Evolutionary conservation across 2,888 invertebrate genomes (phyloP).

Genomic region (Bugulina stolonifera): DNA sequence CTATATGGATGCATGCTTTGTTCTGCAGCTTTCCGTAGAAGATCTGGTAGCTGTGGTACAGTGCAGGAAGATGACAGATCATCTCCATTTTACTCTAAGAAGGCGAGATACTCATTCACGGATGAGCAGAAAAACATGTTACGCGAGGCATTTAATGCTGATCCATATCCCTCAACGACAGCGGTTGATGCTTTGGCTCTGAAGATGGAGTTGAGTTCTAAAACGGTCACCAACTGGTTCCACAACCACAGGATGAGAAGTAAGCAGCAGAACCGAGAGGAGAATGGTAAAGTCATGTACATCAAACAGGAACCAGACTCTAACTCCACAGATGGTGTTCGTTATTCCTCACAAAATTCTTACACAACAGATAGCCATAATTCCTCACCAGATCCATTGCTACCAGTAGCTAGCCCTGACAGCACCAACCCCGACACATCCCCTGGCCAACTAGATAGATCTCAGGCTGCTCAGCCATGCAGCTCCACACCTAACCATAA

Average conservation of each 20-base stretch:
- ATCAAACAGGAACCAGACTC: slow-evolving; percentile 22
- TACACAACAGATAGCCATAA: slow-evolving; percentile 25
- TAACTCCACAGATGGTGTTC: not conserved
- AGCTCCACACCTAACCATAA: not conserved
- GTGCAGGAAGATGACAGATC: slow-evolving; percentile 22
- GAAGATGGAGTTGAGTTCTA: slow-evolving; percentile 80
- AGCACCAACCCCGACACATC: slow-evolving; percentile 14
- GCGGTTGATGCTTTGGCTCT: slow-evolving; percentile 91
- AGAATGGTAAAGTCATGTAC: not conserved
- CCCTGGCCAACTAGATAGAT: slow-evolving; percentile 1
- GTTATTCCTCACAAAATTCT: slow-evolving; percentile 19
- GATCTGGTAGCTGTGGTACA: slow-evolving; percentile 20
- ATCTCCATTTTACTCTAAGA: slow-evolving; percentile 38
- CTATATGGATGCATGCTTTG: no score
- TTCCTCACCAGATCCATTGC: slow-evolving; percentile 12
- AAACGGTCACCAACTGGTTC: slow-evolving; percentile 99
- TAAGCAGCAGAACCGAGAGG: slow-evolving; percentile 58
- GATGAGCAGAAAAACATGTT: slow-evolving; percentile 97
- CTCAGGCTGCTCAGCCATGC: slow-evolving; percentile 7
- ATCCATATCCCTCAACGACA: slow-evolving; percentile 93
- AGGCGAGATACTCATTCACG: slow-evolving; percentile 87
- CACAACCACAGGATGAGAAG: slow-evolving; percentile 98
- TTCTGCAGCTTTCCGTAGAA: slow-evolving; percentile 5
- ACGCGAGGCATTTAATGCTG: slow-evolving; percentile 84
- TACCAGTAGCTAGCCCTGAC: slow-evolving; percentile 16